Percentiles rank a stretch among this genome's conserved stretches.
phyloP scores from a whole-genome alignment of 2,888 invertebrate genomes.

The Dasysyrphus albostriatus region DNA sequence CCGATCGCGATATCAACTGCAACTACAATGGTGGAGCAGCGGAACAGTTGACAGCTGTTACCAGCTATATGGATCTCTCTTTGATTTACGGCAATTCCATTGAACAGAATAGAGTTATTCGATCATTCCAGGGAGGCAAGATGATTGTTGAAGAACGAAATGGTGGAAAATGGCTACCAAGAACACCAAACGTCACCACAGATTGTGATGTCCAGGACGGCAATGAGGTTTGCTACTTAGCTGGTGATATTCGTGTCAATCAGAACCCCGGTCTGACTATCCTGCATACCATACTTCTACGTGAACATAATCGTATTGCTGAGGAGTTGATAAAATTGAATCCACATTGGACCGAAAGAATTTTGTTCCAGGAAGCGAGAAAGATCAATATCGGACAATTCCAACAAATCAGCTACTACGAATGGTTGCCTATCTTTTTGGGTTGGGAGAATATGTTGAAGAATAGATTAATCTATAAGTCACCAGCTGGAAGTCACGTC shows the following conservation, averaged over 20 bases:
- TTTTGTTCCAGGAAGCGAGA: constrained; percentile 84
- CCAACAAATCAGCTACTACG: constrained; percentile 85
- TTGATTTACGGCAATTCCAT: constrained; percentile 91
- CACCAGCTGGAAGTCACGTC: constrained; percentile 81
- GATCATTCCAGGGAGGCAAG: constrained; percentile 89
- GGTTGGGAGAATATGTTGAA: constrained; percentile 83
- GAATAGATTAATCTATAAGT: constrained; percentile 82
- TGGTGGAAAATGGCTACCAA: constrained; percentile 90
- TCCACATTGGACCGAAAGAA: constrained; percentile 85
- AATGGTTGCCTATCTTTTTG: constrained; percentile 85
- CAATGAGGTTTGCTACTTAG: constrained; percentile 90
- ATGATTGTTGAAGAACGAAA: constrained; percentile 87
- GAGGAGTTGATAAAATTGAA: constrained; percentile 83
- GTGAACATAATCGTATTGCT: constrained; percentile 85
- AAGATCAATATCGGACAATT: constrained; percentile 85
- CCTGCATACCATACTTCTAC: constrained; percentile 84
- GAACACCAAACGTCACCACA: constrained; percentile 88
- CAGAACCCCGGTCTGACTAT: constrained; percentile 84
- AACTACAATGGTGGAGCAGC: constrained; percentile 85
- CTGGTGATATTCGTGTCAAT: constrained; percentile 86
- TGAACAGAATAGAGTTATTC: constrained; percentile 87
- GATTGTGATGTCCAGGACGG: constrained; percentile 87
- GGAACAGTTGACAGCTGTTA: constrained; percentile 86
- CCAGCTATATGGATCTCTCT: constrained; percentile 88
- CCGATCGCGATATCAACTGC: constrained; percentile 87